Base-by-base conservation (phyloP, 2,888 invertebrate genomes). In the Rhaphigaster nebulosa region DNA sequence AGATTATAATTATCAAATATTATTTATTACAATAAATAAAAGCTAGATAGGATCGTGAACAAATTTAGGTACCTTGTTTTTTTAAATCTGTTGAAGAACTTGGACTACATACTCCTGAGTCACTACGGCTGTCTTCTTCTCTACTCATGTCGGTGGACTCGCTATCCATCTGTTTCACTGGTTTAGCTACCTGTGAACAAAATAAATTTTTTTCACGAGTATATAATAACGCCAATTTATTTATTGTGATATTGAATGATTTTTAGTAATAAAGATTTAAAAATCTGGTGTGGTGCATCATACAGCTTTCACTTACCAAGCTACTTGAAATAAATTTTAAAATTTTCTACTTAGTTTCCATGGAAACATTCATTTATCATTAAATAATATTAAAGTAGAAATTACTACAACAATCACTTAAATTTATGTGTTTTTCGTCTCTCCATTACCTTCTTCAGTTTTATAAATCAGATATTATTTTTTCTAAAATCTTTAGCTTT, bases 61-160 rank as follows among this genome's bases (percentile, higher is more conserved):
- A 38, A 80, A 80, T 20, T 41, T 10, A 41, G n/a, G 23, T 80
- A 84, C 84, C 84, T 13, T 84, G 84, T 15, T 84, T 84, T 84
- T 84, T 84, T 13, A 45, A 41, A 45, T 84, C 84, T 5, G 84
- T 84, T 6, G 84, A 41, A 84, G 84, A 84, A 45, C 84, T 84
- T 12, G 84, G 84, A 38, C 84, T 84, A 13, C 84, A 84, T n/a
- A 84, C 84, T 45, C 84, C 84, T 45, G 84, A 84, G n/a, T 84
- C 84, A 45, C 84, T 84, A 15, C 26, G 84, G 45, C 84, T 84
- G 13, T 84, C 84, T 45, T 84, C 84, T 84, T 84, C 84, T 45
- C 45, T 84, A 84, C 41, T 45, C 26, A 45, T 45, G 13, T 84
- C 84, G 5, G 84, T 20, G 8, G 84, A n/a, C n/a, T 84, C 84